These are phyloP conservation scores for Eulemur macaco DNA, from an alignment of 2,113 vertebrate species.

Conservation along the genomic window DNA sequence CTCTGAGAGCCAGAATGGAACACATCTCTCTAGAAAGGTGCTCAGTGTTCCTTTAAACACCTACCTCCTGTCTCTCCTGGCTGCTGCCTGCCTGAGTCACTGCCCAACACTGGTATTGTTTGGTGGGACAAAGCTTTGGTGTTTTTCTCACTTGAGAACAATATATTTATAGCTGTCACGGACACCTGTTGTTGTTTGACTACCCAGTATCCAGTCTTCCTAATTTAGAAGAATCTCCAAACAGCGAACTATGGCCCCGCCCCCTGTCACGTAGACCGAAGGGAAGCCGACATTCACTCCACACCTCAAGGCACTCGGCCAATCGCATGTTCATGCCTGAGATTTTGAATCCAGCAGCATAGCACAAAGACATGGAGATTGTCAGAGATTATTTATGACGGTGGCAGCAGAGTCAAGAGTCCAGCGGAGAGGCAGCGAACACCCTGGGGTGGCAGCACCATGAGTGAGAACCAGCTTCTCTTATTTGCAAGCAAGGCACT, in stretches of 20 bases:
- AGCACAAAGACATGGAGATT: not conserved
- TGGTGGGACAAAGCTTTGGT: not conserved
- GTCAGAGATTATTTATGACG: accelerated
- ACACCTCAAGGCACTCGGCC: not conserved
- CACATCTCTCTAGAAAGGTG: too few species aligned
- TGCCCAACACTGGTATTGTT: not conserved
- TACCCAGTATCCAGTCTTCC: not conserved
- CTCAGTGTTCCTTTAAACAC: not conserved
- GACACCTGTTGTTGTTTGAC: conserved; percentile 22
- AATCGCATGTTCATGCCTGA: not conserved
- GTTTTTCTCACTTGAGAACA: not conserved
- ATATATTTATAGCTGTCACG: not conserved
- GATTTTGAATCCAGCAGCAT: not conserved
- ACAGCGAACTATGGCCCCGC: not conserved
- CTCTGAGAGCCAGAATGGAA: not conserved
- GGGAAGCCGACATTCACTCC: not conserved
- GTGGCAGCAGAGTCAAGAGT: not conserved
- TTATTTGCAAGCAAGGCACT: not conserved
- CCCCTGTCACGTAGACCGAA: accelerated
- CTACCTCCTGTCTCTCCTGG: not conserved
- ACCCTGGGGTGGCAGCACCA: not conserved
- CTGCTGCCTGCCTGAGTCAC: not conserved
- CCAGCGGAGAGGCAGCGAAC: not conserved
- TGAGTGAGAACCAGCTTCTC: not conserved
- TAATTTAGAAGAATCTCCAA: conserved; percentile 35